Conservation (phyloP, 1,140 invertebrate species). For the Mylabris phalerata region DNA sequence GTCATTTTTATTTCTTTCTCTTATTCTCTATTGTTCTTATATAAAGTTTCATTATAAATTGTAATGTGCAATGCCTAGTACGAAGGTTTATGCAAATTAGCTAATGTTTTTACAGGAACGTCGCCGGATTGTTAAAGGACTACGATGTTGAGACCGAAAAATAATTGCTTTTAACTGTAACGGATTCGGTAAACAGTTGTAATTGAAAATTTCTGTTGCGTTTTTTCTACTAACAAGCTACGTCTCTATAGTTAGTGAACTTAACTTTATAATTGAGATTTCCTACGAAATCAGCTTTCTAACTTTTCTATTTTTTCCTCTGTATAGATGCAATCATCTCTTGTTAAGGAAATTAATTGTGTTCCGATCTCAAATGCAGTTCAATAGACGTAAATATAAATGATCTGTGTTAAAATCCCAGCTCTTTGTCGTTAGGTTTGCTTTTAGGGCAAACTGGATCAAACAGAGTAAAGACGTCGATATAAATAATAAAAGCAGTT, state of each 20-base stretch:
- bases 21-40: slow-evolving; percentile 20
- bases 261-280: slow-evolving; percentile 12
- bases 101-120: slow-evolving; percentile 4
- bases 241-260: background rate
- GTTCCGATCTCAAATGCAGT: no score
- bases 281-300: slow-evolving; percentile 1
- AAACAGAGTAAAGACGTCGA: background rate
- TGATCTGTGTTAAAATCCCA: no score
- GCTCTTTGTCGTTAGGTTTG: no score
- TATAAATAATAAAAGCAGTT: background rate
- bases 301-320: slow-evolving; percentile 2
- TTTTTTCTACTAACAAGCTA: no score
- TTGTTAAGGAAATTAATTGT: no score
- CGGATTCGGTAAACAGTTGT: slow-evolving; percentile 14
- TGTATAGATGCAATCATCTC: background rate
- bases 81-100: slow-evolving; percentile 21
- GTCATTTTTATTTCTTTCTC: slow-evolving; percentile 19
- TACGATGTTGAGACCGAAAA: slow-evolving; percentile 9
- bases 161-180: slow-evolving; percentile 23
- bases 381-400: no score
- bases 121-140: no score
- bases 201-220: slow-evolving; percentile 15
- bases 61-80: slow-evolving; percentile 17
- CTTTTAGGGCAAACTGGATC: background rate
- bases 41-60: slow-evolving; percentile 24